Percentiles rank a stretch among this genome's conserved stretches.
phyloP scores from a whole-genome alignment of 2,113 vertebrate species.

The Aegotheles bennettii region DNA sequence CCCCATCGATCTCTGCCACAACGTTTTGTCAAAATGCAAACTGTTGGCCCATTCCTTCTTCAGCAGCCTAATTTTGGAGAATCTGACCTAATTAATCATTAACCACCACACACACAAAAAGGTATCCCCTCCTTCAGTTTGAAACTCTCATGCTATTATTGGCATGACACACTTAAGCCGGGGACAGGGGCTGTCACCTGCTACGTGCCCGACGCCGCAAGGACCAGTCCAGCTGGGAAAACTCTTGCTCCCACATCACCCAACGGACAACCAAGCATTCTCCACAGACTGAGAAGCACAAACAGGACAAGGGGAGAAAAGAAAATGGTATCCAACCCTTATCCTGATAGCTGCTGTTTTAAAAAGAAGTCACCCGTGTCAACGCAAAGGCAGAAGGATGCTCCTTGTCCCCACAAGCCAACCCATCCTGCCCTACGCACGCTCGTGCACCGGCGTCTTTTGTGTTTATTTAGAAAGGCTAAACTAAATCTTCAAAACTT shows the following conservation, averaged over 20 bases:
- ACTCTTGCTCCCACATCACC: neutral
- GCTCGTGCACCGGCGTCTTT: neutral
- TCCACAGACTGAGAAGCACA: neutral
- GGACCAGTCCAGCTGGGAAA: neutral
- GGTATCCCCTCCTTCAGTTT: neutral
- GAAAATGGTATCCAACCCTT: accelerated
- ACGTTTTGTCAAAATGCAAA: neutral
- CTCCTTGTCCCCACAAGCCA: accelerated
- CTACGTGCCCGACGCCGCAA: accelerated
- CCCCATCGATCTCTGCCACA: neutral
- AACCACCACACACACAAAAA: constrained; percentile 14
- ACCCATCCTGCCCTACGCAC: accelerated
- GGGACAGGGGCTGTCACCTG: neutral
- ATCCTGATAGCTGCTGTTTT: neutral
- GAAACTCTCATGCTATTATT: constrained; percentile 44
- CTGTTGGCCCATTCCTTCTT: neutral
- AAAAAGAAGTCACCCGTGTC: accelerated
- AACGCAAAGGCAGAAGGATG: neutral
- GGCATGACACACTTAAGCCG: constrained; percentile 60
- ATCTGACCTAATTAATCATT: constrained; percentile 75
- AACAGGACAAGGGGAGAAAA: neutral
- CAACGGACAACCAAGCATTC: neutral
- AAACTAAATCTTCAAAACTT: neutral
- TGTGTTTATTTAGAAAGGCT: neutral
- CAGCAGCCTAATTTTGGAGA: constrained; percentile 65